Conservation (phyloP, 2,888 invertebrate species). For the Drosophila greeni region DNA sequence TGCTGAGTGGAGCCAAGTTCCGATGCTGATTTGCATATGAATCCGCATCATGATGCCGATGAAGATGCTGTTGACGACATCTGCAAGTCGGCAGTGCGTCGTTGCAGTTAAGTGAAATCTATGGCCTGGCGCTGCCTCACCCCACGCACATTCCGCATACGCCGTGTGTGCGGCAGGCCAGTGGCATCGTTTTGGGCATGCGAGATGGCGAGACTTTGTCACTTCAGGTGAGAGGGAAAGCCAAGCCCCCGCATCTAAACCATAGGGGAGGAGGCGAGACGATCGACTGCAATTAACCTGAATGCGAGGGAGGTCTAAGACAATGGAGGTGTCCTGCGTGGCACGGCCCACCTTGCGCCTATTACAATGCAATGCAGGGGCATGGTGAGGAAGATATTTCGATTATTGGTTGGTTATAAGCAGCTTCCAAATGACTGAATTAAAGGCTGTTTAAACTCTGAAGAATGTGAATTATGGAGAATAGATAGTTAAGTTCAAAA, state of each 20-base stretch:
- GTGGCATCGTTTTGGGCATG: conserved; percentile 36
- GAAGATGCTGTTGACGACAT: conserved; percentile 54
- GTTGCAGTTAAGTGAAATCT: conserved; percentile 64
- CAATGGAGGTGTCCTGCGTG: conserved; percentile 6
- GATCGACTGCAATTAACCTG: conserved; percentile 26
- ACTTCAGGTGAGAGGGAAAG: conserved; percentile 39
- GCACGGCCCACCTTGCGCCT: conserved; percentile 6
- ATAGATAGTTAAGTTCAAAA: no score
- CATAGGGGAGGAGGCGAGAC: no score
- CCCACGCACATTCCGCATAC: conserved; percentile 48
- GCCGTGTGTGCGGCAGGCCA: conserved; percentile 49
- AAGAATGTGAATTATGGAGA: not conserved
- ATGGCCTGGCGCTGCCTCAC: conserved; percentile 45
- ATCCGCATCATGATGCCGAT: conserved; percentile 61
- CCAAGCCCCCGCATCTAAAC: no score
- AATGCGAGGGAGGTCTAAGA: conserved; percentile 9
- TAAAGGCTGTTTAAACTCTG: not conserved
- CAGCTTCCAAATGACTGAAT: not conserved
- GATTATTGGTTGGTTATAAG: not conserved
- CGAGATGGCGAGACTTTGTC: conserved; percentile 41
- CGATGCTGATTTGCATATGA: conserved; percentile 66
- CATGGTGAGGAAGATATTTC: not conserved
- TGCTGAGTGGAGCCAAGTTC: conserved; percentile 25
- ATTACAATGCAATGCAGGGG: conserved; percentile 12
- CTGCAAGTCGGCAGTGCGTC: conserved; percentile 46